Evolutionary conservation across 2,797 vertebrate species (phyloP), one percentile per base, ranked within the genome.

Genomic region (Monodelphis domestica): DNA sequence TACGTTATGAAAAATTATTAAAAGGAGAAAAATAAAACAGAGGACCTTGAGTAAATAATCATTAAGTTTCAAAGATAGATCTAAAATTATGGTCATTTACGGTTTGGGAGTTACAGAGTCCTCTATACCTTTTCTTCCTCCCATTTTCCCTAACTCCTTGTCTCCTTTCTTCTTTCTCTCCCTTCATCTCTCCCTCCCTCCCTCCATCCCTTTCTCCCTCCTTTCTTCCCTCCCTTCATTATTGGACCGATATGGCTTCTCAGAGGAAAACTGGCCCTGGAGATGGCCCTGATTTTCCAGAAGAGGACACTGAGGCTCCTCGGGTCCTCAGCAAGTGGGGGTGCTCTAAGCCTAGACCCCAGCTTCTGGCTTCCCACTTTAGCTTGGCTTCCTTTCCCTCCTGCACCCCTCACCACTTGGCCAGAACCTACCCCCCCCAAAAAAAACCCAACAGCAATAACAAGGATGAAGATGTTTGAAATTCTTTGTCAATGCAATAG

Each of bases 401-500:
- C 17, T 17, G 38, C 12, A 0, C n/a, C 17, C 6, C 17, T 78
- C 2, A 78, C 63, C 17, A 21, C 63, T 21, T 70, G 9, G 63
- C 2, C n/a, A 29, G 29, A 30, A 45, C 21, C 38, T 0, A n/a
- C n/a, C 57, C 30, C 33, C 5, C 33, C 15, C 0, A 33, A n/a
- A 63, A 29, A 12, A 54, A 54, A 14, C 55, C 56, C 21, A 45
- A 26, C 70, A 91, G 53, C 14, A 88, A 26, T 78, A 45, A 78
- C n/a, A n/a, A n/a, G n/a, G n/a, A n/a, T n/a, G n/a, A n/a, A 84
- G 92, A 45, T 54, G 21, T 91, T 95, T 96, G 91, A 91, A 95
- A 95, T 95, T 96, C 95, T 95, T 93, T 95, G 70, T 0, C 54
- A 93, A 89, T 56, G 92, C 95, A 94, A 95, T 96, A 91, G 91